phyloP scores from a whole-genome alignment of 2,113 vertebrate species.

The rabbit (Oryctolagus cuniculus) region DNA sequence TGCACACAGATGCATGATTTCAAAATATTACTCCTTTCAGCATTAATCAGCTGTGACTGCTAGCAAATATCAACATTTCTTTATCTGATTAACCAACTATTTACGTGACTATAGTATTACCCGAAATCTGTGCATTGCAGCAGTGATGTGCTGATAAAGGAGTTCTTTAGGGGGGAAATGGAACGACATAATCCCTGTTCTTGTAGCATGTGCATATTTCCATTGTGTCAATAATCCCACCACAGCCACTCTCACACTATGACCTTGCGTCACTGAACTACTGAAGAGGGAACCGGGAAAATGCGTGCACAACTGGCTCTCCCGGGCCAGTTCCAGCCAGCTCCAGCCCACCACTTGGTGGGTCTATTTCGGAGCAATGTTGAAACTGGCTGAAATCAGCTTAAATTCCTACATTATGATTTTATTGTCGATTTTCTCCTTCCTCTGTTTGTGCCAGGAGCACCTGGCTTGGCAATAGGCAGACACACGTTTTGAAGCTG shows the following conservation, averaged over 20 bases:
- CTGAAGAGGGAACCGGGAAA: not conserved
- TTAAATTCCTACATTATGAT: not conserved
- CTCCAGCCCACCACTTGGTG: not conserved
- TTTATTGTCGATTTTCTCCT: not conserved
- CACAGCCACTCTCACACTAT: not conserved
- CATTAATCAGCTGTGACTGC: not conserved
- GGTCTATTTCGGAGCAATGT: not conserved
- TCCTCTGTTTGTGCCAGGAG: not conserved
- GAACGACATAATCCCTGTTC: not conserved
- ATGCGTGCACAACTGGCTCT: not conserved
- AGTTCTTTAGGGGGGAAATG: not conserved
- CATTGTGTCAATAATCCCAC: not conserved
- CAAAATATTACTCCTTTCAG: not conserved
- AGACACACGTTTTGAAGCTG: not conserved
- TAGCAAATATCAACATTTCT: not conserved
- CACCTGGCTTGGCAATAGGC: not conserved
- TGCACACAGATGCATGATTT: not conserved
- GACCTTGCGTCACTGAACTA: not conserved
- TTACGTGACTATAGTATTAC: conserved; percentile 16
- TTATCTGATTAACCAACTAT: not conserved
- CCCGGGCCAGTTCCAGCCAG: accelerated
- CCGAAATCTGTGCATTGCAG: not conserved
- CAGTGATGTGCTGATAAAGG: not conserved
- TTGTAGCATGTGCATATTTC: not conserved
- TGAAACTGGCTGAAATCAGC: not conserved